Base-by-base conservation (phyloP, 1,140 invertebrate species). In the Parapsyche elsis region DNA sequence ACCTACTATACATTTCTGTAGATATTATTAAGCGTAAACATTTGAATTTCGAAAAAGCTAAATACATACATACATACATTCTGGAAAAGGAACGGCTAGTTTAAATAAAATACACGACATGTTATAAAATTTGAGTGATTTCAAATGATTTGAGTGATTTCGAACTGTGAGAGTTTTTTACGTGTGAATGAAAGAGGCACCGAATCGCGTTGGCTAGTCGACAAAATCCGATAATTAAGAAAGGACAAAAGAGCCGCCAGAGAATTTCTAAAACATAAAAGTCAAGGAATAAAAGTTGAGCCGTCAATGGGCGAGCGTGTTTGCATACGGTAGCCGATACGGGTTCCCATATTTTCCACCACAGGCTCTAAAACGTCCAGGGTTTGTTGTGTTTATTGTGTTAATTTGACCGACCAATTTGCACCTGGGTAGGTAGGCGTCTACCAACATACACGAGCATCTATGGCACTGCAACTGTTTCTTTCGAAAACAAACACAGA, bases 361-460 rank as follows among this genome's bases (percentile, higher is more conserved):
- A 24, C 21, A 24, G 45, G 73, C 73, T 75, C 73, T 57, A 75
- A 57, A 57, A 75, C 49, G 73, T 67, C 49, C 21, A 26, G 73
- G 75, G 78, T 80, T 80, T 14, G 49, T 38, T 38, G 59, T 82
- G 79, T 80, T 82, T 81, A 76, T 76, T 80, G 71, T 78, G 78
- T 77, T 82, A 76, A 81, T 81, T 83, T 81, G 80, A 71, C 71
- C 75, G 61, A 79, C 53, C 82, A 83, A 83, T 83, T 83, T 81
- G 78, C 82, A 83, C 82, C 82, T 83, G 44, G 45, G 73, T 64
- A 64, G 23, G 53, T 53, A 23, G 9, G 21, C 74, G 44, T 23
- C 57, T 14, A 53, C 71, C 61, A 70, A 45, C 67, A 61, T 44
- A 23, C 59, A 44, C 74, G 64, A 2, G 16, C 10, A 2, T 14